Evolutionary conservation across 2,888 invertebrate species (phyloP).

Genomic region (Daptonema setosum): DNA sequence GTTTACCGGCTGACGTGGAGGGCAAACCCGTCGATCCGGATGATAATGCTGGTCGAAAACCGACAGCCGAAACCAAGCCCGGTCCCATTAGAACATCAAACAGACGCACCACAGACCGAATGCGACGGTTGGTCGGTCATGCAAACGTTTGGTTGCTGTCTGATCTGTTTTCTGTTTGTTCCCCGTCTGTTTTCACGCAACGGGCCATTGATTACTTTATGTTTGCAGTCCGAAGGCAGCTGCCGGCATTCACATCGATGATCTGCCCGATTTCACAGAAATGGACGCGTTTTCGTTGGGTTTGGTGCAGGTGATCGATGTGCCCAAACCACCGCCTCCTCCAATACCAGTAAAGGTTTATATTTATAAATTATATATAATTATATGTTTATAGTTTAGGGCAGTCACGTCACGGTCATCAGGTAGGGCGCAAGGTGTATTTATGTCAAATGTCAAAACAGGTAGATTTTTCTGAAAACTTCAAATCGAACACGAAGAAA

Average conservation of each 20-base stretch:
- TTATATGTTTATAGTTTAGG: too few relatives aligned
- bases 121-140: not conserved
- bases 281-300: slow-evolving; percentile 2
- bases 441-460: too few relatives aligned
- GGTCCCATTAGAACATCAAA: too few relatives aligned
- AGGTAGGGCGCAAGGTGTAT: too few relatives aligned
- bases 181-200: not conserved
- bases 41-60: too few relatives aligned
- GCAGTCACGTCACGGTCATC: too few relatives aligned
- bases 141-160: not conserved
- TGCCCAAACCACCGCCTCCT: not conserved
- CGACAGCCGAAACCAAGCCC: too few relatives aligned
- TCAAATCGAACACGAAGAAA: too few relatives aligned
- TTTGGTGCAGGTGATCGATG: not conserved
- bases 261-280: not conserved
- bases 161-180: not conserved
- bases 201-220: not conserved
- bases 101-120: not conserved
- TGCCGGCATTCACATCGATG: not conserved
- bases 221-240: not conserved
- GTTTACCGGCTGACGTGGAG: too few relatives aligned
- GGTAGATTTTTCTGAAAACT: too few relatives aligned
- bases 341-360: not conserved
- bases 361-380: too few relatives aligned
- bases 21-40: too few relatives aligned